Base-by-base conservation (phyloP, 1,140 invertebrate genomes). In the Drosophila grimshawi region DNA sequence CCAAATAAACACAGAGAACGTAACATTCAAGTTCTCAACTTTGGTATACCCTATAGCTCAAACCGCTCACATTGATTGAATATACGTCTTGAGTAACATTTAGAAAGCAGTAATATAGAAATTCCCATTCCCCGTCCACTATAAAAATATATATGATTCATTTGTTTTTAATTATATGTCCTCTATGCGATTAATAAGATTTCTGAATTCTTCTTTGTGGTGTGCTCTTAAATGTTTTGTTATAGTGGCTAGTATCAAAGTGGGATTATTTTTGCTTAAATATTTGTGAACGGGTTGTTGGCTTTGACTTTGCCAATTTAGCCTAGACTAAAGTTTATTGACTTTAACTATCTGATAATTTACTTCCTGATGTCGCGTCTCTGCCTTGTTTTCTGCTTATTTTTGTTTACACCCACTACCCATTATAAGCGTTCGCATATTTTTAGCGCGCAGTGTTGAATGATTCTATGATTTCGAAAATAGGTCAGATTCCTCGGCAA, bases 401-500 rank as follows among this genome's bases (percentile, higher is more conserved):
- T 35, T 27, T 33, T 19, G 5, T 2, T 19, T 8, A 53, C 39
- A 41, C 39, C n/a, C 39, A 37, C 43, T 61, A 65, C 57, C 19
- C 19, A 19, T 19, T 41, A 41, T 19, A 71, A 52, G 70, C 72
- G 64, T 73, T 51, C 62, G 57, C 57, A 65, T 51, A 62, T 56
- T 70, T 68, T 67, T 51, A 35, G 65, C 59, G 35, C 19, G 37
- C 73, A 74, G 5, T 76, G 70, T 86, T 68, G 6, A 68, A 75
- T 63, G 74, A 85, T 80, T 72, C 76, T 7, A 45, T 55, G 19
- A 56, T 73, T 78, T 70, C 49, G 46, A 63, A 90, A 88, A 73
- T 88, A 88, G 85, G 85, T 85, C 83, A 88, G 77, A 77, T 68
- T 71, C 52, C 53, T 52, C 55, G 37, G 52, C 32, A 51, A 76